Evolutionary conservation across 2,797 vertebrate genomes (phyloP).

Genomic region (Sardinella longiceps): DNA sequence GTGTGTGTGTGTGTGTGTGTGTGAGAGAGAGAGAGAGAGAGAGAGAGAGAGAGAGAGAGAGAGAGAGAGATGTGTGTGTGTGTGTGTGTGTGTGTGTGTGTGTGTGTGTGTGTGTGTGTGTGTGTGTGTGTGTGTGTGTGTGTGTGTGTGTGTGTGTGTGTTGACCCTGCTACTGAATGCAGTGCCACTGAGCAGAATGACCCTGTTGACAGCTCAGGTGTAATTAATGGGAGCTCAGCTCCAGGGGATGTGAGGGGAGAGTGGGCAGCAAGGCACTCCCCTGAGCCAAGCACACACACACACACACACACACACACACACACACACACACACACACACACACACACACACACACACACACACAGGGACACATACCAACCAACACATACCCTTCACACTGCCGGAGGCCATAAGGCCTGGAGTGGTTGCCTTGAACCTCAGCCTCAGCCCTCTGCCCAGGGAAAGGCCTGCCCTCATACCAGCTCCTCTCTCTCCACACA

Average conservation of each 20-base stretch:
- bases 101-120: neutral
- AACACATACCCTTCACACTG: neutral
- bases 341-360: neutral
- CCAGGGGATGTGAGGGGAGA: constrained; percentile 52
- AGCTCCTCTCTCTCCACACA: neutral
- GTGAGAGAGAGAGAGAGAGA: too few species aligned
- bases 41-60: too few species aligned
- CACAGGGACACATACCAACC: neutral
- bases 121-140: constrained; percentile 16
- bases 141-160: constrained; percentile 28
- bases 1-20: constrained; percentile 24
- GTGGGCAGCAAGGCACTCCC: constrained; percentile 46
- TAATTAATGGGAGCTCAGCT: constrained; percentile 61
- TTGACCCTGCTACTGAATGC: constrained; percentile 31
- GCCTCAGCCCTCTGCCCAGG: neutral
- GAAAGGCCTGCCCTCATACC: neutral
- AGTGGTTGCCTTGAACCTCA: neutral
- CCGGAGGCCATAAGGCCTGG: neutral
- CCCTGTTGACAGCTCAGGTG: constrained; percentile 63
- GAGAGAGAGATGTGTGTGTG: neutral
- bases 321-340: constrained; percentile 38
- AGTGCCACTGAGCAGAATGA: constrained; percentile 47
- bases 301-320: constrained; percentile 17
- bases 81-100: neutral
- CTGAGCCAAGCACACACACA: constrained; percentile 37